These are phyloP conservation scores for Patella ulyssiponensis DNA, from an alignment of 2,888 invertebrate genomes.

Conservation along the genomic window DNA sequence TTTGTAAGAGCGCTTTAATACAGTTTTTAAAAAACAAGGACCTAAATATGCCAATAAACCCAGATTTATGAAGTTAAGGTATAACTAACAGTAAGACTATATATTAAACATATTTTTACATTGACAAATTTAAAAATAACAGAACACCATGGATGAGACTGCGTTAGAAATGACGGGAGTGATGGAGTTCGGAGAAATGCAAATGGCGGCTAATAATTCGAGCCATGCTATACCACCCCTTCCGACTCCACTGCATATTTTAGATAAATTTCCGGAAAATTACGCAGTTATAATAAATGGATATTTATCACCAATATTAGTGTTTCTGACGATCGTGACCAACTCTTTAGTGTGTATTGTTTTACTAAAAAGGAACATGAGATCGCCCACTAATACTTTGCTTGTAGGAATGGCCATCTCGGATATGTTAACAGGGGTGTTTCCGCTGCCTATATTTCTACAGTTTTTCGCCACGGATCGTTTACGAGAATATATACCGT, in stretches of 20 bases:
- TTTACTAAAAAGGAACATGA: constrained; percentile 90
- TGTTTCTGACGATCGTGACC: constrained; percentile 89
- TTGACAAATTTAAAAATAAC: too few species aligned
- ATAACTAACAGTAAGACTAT: too few species aligned
- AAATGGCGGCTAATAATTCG: neutral
- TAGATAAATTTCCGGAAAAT: constrained; percentile 37
- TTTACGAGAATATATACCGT: constrained; percentile 85
- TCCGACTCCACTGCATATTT: neutral
- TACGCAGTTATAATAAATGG: constrained; percentile 78
- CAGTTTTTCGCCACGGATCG: constrained; percentile 93
- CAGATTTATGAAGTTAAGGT: too few species aligned
- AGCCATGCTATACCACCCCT: neutral
- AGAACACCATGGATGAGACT: too few species aligned
- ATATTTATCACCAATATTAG: constrained; percentile 86
- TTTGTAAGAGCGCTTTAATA: too few species aligned
- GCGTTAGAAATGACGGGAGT: too few species aligned
- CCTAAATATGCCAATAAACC: too few species aligned
- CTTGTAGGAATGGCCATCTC: constrained; percentile 96
- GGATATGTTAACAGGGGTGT: constrained; percentile 86
- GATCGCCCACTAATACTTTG: constrained; percentile 92
- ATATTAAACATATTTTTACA: too few species aligned
- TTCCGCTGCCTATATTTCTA: constrained; percentile 79
- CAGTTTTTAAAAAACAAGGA: too few species aligned
- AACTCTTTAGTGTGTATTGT: constrained; percentile 93
- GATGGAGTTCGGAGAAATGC: too few species aligned